Evolutionary conservation across 2,888 invertebrate genomes (phyloP), one percentile per base, ranked within the genome.

Genomic region (Ceraclea dissimilis): DNA sequence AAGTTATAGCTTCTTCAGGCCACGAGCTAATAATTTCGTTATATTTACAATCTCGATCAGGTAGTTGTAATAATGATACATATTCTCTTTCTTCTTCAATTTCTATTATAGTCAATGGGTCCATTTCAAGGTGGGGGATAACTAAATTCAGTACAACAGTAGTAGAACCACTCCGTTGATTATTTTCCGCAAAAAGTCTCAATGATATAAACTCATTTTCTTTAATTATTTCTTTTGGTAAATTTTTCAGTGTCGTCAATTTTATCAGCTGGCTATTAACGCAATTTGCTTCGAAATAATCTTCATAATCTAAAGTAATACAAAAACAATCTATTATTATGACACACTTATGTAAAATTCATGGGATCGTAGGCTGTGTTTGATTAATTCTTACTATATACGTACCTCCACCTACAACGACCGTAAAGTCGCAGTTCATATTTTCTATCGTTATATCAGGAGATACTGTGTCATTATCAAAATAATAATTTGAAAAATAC

Each of bases 61-160:
- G 59, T 69, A 75, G n/a, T 63, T 63, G 60, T 78, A 78, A 4
- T 68, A 69, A 11, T 64, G 62, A 52, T 67, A 64, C 39, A 64
- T 58, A 56, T 46, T 70, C 64, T 50, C 68, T 66, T 63, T 76
- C 76, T 65, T 77, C 78, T 52, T 74, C 68, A 60, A 73, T 67
- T 43, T 76, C 70, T 51, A 75, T 54, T 18, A 75, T 65, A 26
- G 74, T 69, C 2, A 77, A 62, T 2, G 78, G 76, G 18, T 71
- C 19, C 11, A 11, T n/a, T 13, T 16, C 16, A 39, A 39, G 16
- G 67, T 19, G 72, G 63, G 4, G 43, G 21, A 22, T 31, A 21
- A 16, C 20, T 22, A 20, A 52, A 22, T 52, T 52, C 22, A 1
- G 22, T 8, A 39, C 39, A 39, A 39, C 13, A 4, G 16, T 39